Evolutionary conservation across 2,113 vertebrate genomes (phyloP).

Genomic region (Neotoma lepida): DNA sequence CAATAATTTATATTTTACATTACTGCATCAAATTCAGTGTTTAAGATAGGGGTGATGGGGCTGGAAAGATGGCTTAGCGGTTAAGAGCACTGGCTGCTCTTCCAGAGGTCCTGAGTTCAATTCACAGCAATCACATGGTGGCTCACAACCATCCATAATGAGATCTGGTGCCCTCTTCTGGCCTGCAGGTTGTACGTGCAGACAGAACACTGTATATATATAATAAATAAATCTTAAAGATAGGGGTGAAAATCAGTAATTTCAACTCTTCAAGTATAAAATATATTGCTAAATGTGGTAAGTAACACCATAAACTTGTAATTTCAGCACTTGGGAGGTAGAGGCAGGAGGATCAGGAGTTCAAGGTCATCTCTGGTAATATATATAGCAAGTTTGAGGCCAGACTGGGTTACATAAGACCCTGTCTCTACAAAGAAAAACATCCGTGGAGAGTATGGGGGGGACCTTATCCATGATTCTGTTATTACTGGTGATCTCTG

Average conservation of each 20-base stretch:
- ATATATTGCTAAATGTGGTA: too few relatives aligned
- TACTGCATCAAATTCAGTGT: slow-evolving; percentile 3
- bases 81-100: too few relatives aligned
- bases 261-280: slow-evolving; percentile 1
- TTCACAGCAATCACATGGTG: too few relatives aligned
- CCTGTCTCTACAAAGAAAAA: not conserved
- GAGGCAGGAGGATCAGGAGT: not conserved
- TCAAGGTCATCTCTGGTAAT: not conserved
- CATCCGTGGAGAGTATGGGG: not conserved
- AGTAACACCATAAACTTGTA: not conserved
- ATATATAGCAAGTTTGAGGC: not conserved
- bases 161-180: too few relatives aligned
- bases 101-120: too few relatives aligned
- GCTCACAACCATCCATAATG: too few relatives aligned
- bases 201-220: too few relatives aligned
- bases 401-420: not conserved
- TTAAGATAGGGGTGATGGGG: not conserved
- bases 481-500: not conserved
- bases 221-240: too few relatives aligned
- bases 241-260: not conserved
- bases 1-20: slow-evolving; percentile 1
- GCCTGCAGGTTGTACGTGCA: too few relatives aligned
- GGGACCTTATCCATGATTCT: not conserved
- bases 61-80: too few relatives aligned
- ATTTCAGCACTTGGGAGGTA: not conserved